Evolutionary conservation across 2,113 vertebrate genomes (phyloP), one percentile per base, ranked within the genome.

Genomic region (Pristiophorus japonicus): DNA sequence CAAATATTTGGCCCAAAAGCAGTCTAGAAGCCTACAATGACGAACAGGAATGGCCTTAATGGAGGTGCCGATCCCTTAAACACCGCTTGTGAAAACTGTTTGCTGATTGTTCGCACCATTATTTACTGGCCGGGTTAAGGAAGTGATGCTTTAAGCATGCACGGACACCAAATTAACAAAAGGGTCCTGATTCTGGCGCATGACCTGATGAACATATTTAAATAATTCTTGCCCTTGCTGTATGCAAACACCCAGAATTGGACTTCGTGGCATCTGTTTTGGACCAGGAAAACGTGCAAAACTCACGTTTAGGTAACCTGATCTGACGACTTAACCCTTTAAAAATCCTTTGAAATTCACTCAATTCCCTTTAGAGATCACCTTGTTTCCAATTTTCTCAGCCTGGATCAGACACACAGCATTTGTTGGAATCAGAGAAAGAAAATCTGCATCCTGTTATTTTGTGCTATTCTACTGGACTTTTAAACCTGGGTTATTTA

Each of bases 401-500:
- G 22, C 38, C 34, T 47, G 27, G 24, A 67, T 94, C 88, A 92
- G 66, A 47, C 42, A 66, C 65, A 6, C 22, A 94, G 4, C 14
- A 70, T 22, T n/a, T 92, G 59, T 10, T 63, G 16, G 87, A 63
- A 62, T 92, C 88, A 63, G 5, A 10, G 59, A 65, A 5, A 45
- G 24, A 70, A 70, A 94, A 47, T 30, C 38, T 34, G 42, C 38
- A 51, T 94, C 65, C 65, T 70, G 45, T 51, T 67, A 66, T 34
- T 66, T 94, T 51, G 55, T 34, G 51, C 27, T 18, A 85, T 90
- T 62, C 51, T 59, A 59, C 24, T 14, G 10, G 11, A 7, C 97
- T 97, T 97, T 96, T 97, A 97, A 97, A 97, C 96, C 97, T 95
- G 96, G 96, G 96, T 96, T 97, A 97, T 97, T 96, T 96, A 96